phyloP scores from a whole-genome alignment of 2,113 vertebrate species.

The Taurulus bubalis region DNA sequence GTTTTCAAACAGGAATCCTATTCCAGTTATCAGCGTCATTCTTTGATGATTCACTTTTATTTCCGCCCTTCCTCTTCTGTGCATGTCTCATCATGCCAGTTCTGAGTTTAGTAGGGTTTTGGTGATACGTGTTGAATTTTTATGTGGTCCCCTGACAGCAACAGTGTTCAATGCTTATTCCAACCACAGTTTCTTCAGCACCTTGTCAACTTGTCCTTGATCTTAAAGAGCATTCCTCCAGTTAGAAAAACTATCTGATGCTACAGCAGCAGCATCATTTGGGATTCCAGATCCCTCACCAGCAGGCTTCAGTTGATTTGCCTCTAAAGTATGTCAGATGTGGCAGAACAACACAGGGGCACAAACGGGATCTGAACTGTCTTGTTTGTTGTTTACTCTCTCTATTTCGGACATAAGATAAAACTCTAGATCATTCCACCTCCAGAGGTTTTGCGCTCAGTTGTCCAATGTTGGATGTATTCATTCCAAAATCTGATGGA shows the following conservation, averaged over 20 bases:
- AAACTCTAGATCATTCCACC: constrained; percentile 1
- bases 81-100: neutral
- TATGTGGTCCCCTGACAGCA: neutral
- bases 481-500: constrained; percentile 2
- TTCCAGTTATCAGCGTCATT: constrained; percentile 1
- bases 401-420: neutral
- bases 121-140: neutral
- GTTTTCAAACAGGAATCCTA: constrained; percentile 7
- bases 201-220: constrained; percentile 3
- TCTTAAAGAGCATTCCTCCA: constrained; percentile 7
- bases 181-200: neutral
- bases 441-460: neutral
- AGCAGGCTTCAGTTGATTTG: constrained; percentile 13
- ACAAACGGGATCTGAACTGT: neutral
- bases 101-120: neutral
- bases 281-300: constrained; percentile 11
- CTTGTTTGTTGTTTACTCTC: constrained; percentile 24
- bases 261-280: constrained; percentile 11
- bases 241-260: neutral
- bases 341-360: constrained; percentile 23
- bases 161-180: neutral
- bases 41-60: neutral
- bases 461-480: neutral
- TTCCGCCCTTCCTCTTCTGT: neutral
- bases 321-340: constrained; percentile 14